Percentiles rank a stretch among this genome's conserved stretches.
These are phyloP conservation scores for Spizaetus ornatus DNA, from an alignment of 2,113 vertebrate genomes.

Conservation along the genomic window DNA sequence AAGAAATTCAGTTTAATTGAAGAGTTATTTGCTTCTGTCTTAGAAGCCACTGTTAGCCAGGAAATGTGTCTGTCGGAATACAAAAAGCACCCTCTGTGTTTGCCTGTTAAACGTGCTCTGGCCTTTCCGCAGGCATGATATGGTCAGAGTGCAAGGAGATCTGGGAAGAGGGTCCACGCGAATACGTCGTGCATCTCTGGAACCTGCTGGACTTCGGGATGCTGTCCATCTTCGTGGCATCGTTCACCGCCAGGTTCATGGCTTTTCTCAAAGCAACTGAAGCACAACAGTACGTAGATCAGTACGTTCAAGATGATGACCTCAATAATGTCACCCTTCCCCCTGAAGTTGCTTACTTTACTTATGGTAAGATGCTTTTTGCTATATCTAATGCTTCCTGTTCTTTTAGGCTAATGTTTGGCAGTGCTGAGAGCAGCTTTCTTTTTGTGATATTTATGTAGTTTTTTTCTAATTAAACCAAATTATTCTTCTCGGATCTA, in stretches of 20 bases:
- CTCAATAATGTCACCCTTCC: slow-evolving; percentile 88
- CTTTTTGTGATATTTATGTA: neutral
- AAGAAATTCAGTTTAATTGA: neutral
- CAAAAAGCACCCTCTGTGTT: neutral
- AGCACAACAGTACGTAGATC: slow-evolving; percentile 92
- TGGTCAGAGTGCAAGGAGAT: slow-evolving; percentile 98
- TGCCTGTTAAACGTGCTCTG: neutral
- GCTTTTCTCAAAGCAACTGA: slow-evolving; percentile 94
- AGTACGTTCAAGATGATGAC: slow-evolving; percentile 83
- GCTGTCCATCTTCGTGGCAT: slow-evolving; percentile 95
- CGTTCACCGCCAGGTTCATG: slow-evolving; percentile 94
- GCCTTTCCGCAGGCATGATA: slow-evolving; percentile 84
- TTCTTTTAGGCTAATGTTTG: neutral
- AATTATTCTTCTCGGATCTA: neutral
- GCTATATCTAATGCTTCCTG: neutral
- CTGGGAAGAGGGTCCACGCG: slow-evolving; percentile 91
- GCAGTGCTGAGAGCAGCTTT: neutral
- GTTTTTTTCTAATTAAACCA: neutral
- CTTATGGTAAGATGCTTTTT: slow-evolving; percentile 81
- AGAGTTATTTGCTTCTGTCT: neutral
- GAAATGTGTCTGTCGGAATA: neutral
- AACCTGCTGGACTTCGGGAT: slow-evolving; percentile 96
- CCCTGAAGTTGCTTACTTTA: slow-evolving; percentile 93
- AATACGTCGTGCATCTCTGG: slow-evolving; percentile 93
- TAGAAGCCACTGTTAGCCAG: neutral